Evolutionary conservation across 2,113 vertebrate genomes (phyloP).

Genomic region (Rhynchopsitta pachyrhyncha): DNA sequence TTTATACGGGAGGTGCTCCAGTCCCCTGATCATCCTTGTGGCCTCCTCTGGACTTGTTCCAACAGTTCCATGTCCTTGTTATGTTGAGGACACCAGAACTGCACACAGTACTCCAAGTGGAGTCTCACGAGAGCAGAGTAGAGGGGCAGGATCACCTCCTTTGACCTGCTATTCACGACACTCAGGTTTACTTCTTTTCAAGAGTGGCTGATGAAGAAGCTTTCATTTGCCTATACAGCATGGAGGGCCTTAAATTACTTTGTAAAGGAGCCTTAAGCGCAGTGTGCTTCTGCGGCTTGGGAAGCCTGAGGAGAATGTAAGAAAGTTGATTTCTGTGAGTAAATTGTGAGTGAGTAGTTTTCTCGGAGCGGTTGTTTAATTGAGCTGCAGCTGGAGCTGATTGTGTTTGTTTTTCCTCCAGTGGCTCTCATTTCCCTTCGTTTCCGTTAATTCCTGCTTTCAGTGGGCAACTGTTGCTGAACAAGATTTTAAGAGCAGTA

Average conservation of each 20-base stretch:
- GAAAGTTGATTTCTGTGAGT: conserved; percentile 28
- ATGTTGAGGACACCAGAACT: no score
- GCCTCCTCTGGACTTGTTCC: no score
- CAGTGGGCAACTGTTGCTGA: conserved; percentile 42
- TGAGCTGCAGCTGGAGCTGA: conserved; percentile 69
- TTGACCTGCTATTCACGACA: no score
- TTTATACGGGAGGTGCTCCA: no score
- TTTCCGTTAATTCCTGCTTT: conserved; percentile 61
- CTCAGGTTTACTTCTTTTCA: background rate
- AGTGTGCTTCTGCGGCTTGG: background rate
- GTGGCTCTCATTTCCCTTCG: conserved; percentile 63
- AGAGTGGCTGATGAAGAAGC: background rate
- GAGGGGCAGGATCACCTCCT: no score
- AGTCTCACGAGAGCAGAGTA: rapidly evolving
- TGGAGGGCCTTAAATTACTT: background rate
- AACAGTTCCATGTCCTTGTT: no score
- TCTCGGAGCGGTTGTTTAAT: conserved; percentile 30
- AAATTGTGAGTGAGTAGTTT: conserved; percentile 40
- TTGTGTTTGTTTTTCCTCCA: conserved; percentile 64
- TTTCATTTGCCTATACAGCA: background rate
- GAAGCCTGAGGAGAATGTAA: conserved; percentile 2
- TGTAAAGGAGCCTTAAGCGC: background rate
- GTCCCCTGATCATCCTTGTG: no score
- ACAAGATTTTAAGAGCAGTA: conserved; percentile 23
- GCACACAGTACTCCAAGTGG: no score